Conservation (phyloP, 2,888 invertebrate species). For the Plagiodera versicolora region DNA sequence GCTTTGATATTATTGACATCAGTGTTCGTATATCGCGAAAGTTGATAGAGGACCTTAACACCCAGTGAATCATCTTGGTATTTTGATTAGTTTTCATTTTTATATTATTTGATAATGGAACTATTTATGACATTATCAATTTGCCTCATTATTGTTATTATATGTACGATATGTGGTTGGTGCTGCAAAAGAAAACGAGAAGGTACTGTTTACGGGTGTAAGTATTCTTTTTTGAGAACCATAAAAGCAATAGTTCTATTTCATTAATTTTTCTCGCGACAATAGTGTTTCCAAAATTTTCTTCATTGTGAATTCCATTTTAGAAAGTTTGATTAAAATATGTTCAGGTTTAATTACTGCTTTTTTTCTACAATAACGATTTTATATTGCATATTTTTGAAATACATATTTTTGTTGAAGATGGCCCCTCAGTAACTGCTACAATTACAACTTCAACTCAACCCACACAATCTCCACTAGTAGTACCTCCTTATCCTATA, state of each 20-base stretch:
- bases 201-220: constrained; percentile 44
- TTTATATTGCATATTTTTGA: too few species aligned
- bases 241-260: too few species aligned
- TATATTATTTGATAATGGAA: constrained; percentile 35
- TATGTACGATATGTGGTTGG: constrained; percentile 44
- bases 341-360: too few species aligned
- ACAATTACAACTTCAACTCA: constrained; percentile 22
- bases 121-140: constrained; percentile 38
- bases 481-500: constrained; percentile 30
- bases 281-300: too few species aligned
- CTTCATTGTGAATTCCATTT: too few species aligned
- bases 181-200: constrained; percentile 44
- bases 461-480: constrained; percentile 19
- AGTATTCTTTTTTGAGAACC: constrained; percentile 30
- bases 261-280: too few species aligned
- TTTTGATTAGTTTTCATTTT: not conserved
- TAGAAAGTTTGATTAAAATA: too few species aligned
- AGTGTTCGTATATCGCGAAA: too few species aligned
- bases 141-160: constrained; percentile 40
- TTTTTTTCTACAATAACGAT: too few species aligned
- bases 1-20: too few species aligned
- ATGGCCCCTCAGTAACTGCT: constrained; percentile 28
- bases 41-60: not conserved
- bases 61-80: not conserved
- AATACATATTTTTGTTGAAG: constrained; percentile 15